Evolutionary conservation across 2,113 vertebrate genomes (phyloP).

Genomic region (Synchiropus splendidus): DNA sequence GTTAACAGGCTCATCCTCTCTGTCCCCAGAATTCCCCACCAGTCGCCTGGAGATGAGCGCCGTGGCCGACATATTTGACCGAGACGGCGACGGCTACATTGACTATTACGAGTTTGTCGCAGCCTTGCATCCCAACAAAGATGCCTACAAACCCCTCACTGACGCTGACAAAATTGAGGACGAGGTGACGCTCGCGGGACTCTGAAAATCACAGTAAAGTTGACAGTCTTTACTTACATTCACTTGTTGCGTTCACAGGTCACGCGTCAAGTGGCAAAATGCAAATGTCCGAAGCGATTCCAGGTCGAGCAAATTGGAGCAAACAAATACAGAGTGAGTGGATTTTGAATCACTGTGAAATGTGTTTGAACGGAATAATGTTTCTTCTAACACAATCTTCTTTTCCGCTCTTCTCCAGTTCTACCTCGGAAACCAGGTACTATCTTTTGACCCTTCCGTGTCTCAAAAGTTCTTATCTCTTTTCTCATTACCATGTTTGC

Average conservation of each 20-base stretch:
- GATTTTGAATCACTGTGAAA: background rate
- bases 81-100: constrained; percentile 95
- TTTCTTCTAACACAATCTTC: constrained; percentile 37
- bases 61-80: constrained; percentile 96
- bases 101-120: constrained; percentile 99
- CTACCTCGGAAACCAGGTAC: constrained; percentile 99
- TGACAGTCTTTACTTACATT: too few species aligned
- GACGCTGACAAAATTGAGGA: constrained; percentile 99
- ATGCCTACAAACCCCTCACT: constrained; percentile 93
- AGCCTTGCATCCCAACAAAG: constrained; percentile 96
- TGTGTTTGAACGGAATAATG: too few species aligned
- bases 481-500: constrained; percentile 35
- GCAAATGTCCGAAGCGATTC: constrained; percentile 97
- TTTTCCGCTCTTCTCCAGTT: constrained; percentile 87
- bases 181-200: constrained; percentile 71
- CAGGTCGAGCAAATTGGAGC: constrained; percentile 98
- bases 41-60: constrained; percentile 97
- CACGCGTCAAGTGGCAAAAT: constrained; percentile 95
- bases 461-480: too few species aligned
- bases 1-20: too few species aligned
- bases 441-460: constrained; percentile 11
- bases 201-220: too few species aligned
- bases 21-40: constrained; percentile 84
- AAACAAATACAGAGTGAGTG: constrained; percentile 95
- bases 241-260: constrained; percentile 67